Evolutionary conservation across 1,140 invertebrate genomes (phyloP).

Genomic region (Drosophila eugracilis): DNA sequence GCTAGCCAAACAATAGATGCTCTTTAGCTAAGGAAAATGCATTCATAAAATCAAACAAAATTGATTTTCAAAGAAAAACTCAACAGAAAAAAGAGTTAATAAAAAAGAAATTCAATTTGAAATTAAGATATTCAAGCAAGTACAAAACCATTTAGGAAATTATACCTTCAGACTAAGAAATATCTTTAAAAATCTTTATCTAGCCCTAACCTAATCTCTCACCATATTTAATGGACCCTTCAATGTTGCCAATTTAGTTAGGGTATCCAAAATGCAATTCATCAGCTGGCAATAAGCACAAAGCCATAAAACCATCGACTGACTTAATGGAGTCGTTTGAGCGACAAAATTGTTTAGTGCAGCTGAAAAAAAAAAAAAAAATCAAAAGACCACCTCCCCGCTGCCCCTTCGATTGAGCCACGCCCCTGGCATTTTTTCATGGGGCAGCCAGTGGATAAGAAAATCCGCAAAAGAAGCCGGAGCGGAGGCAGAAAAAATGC

Average conservation of each 20-base stretch:
- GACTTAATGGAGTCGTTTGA: slow-evolving; percentile 69
- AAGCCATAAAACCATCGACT: slow-evolving; percentile 46
- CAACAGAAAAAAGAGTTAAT: not conserved
- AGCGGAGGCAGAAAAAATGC: slow-evolving; percentile 31
- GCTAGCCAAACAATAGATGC: not conserved
- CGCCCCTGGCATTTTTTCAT: slow-evolving; percentile 26
- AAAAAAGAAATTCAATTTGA: not conserved
- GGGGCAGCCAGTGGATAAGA: slow-evolving; percentile 8
- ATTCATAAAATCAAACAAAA: not conserved
- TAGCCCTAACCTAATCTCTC: not conserved
- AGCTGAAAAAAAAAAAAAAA: slow-evolving; percentile 11
- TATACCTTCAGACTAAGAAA: too few relatives aligned
- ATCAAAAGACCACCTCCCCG: not conserved
- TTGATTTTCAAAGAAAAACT: not conserved
- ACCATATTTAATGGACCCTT: not conserved
- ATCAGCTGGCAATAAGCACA: slow-evolving; percentile 63
- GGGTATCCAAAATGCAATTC: slow-evolving; percentile 49
- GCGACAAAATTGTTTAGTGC: slow-evolving; percentile 55
- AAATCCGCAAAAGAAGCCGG: slow-evolving; percentile 11
- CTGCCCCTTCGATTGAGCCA: slow-evolving; percentile 22
- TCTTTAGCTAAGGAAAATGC: not conserved
- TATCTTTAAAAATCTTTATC: not conserved
- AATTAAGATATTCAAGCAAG: too few relatives aligned
- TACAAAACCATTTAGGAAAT: not conserved
- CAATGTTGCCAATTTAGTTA: not conserved